phyloP scores from a whole-genome alignment of 2,888 invertebrate species.

The Fissipunctia ypsillon region DNA sequence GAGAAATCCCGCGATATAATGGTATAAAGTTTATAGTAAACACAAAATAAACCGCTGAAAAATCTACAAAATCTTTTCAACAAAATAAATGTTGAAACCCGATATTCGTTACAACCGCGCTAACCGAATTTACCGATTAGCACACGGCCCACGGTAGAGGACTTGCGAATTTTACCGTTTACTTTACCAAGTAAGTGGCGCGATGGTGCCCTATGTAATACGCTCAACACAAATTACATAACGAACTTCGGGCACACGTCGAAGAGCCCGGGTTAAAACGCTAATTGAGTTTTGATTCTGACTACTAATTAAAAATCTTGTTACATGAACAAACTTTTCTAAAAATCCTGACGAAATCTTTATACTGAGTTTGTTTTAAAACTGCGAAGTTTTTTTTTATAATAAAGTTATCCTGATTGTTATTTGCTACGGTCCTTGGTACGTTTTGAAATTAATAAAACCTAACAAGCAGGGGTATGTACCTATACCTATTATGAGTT shows the following conservation, averaged over 20 bases:
- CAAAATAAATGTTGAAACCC: constrained; percentile 6
- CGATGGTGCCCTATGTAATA: constrained; percentile 27
- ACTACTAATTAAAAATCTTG: constrained; percentile 71
- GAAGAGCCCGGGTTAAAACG: constrained; percentile 64
- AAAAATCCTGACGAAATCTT: constrained; percentile 43
- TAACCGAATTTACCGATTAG: constrained; percentile 31
- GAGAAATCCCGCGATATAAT: not conserved
- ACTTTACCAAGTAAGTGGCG: constrained; percentile 4
- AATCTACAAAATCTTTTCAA: constrained; percentile 4
- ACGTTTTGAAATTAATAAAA: not conserved
- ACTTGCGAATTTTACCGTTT: constrained; percentile 28
- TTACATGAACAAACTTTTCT: constrained; percentile 62
- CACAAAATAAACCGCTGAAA: not conserved
- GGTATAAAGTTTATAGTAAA: not conserved
- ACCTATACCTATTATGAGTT: too few relatives aligned
- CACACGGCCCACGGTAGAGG: not conserved
- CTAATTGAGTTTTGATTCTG: constrained; percentile 73
- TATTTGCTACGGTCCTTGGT: constrained; percentile 14
- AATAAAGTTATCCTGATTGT: constrained; percentile 34
- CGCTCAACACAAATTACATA: constrained; percentile 43
- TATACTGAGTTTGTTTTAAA: constrained; percentile 39
- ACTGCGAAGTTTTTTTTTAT: constrained; percentile 26
- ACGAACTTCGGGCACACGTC: constrained; percentile 55
- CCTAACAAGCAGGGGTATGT: not conserved
- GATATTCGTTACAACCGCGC: constrained; percentile 9